Base-by-base conservation (phyloP, 2,113 vertebrate genomes). In the Proterorhinus semilunaris region DNA sequence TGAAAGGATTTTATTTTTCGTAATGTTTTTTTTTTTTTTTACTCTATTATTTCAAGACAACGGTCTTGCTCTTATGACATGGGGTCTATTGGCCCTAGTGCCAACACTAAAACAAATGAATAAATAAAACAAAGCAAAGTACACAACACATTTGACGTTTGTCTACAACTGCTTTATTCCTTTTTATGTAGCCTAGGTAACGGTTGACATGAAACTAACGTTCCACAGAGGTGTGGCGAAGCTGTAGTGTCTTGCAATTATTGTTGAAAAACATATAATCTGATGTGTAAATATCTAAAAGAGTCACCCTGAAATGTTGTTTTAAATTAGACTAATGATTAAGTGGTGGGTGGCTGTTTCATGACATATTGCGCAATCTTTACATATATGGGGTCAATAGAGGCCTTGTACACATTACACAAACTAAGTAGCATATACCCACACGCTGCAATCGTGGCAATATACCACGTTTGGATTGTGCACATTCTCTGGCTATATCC, bases 1-100 rank as follows among this genome's bases (percentile, higher is more conserved):
- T 61, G 58, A 61, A 61, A 61, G 42, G 42, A 45, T 15, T 61
- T 45, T 61, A 44, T 44, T 61, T 61, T 61, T 45, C 13, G n/a
- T 15, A 2, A 44, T 61, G 44, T 45, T 61, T 61, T 4, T 16
- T 45, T 13, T 45, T 59, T 4, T 13, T 13, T 43, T 43, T 15
- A 44, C 16, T 61, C 43, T 15, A 61, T 44, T 44, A 61, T 61
- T 61, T 44, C 36, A 61, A 15, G 15, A 43, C 54, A 57, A 57
- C 36, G 21, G 54, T 61, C 58, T 13, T 61, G 42, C 58, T 45
- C 58, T 16, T n/a, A 12, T 8, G 58, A 42, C 58, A n/a, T 45
- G 44, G n/a, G 58, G 58, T 61, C 58, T 42, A 16, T 9, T 45
- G 42, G 15, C 42, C 58, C 58, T 9, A 10, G 42, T 61, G 58